phyloP scores from a whole-genome alignment of 2,113 vertebrate genomes.

The Pollimyrus isidori region DNA sequence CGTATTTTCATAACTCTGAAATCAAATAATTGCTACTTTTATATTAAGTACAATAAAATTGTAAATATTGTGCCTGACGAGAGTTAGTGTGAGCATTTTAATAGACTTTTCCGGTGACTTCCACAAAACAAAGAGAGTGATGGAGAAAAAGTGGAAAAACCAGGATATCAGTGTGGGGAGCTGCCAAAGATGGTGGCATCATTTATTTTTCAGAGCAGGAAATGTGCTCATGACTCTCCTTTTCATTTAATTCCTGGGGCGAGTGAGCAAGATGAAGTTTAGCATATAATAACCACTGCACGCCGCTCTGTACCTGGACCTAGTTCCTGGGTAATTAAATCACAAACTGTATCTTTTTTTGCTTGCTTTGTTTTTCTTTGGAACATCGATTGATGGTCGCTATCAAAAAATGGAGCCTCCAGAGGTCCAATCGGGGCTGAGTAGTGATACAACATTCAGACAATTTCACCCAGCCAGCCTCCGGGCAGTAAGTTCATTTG shows the following conservation, averaged over 20 bases:
- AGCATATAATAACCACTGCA: slow-evolving; percentile 34
- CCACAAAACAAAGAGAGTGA: slow-evolving; percentile 62
- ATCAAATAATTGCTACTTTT: slow-evolving; percentile 85
- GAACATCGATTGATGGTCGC: neutral
- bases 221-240: slow-evolving; percentile 77
- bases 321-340: slow-evolving; percentile 40
- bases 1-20: slow-evolving; percentile 84
- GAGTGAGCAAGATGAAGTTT: slow-evolving; percentile 66
- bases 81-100: slow-evolving; percentile 78
- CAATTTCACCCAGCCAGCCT: neutral
- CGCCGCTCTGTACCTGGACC: slow-evolving; percentile 30
- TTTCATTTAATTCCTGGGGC: slow-evolving; percentile 79
- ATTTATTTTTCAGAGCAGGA: slow-evolving; percentile 75
- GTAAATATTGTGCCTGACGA: slow-evolving; percentile 77
- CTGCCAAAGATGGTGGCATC: slow-evolving; percentile 79
- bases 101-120: slow-evolving; percentile 79
- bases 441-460: neutral
- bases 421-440: neutral
- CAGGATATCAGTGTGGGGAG: slow-evolving; percentile 75
- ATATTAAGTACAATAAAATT: slow-evolving; percentile 87
- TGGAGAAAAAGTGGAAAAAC: slow-evolving; percentile 73
- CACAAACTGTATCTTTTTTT: neutral
- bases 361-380: neutral
- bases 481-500: neutral
- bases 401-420: neutral